Base-by-base conservation (phyloP, 2,888 invertebrate genomes). In the Mantis religiosa region DNA sequence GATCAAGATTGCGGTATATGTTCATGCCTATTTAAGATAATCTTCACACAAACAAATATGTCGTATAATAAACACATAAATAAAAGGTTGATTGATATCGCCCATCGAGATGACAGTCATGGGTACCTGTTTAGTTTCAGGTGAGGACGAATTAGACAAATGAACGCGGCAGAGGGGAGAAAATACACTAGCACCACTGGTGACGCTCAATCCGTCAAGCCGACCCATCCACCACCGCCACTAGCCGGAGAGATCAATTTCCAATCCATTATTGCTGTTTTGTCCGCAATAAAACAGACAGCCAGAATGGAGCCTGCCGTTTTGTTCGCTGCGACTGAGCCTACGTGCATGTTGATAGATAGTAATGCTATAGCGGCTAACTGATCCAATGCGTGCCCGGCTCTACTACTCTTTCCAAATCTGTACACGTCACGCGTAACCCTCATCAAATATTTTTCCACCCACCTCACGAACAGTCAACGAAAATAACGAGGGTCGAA, bases 211-310 rank as follows among this genome's bases (percentile, higher is more conserved):
- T 87, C 87, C 87, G 87, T 82, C 87, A 87, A 82, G 82, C 87
- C 41, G 15, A 71, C 20, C 20, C 54, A 25, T 71, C 54, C 54
- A 71, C 54, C 54, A 71, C 54, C 84, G 12, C 47, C 34, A 34
- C 47, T 47, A n/a, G n/a, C 85, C 27, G 87, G 85, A 82, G 87
- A 87, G 87, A 87, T 87, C 87, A 87, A 87, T 87, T 87, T 87
- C 87, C 87, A 87, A 87, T 87, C 87, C 87, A 87, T 87, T 87
- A 87, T 87, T 87, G 41, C 87, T 87, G 87, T 87, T 85, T 85
- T 85, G 85, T 85, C 47, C 54, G 54, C 54, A 71, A 71, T 71
- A 71, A 71, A 71, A 71, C 54, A 71, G 54, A 71, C 54, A 85
- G 54, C 41, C 85, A 47, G 85, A 85, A 85, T 85, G 85, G 85